A percentile compares a stretch with the other conserved stretches of the same genome.
Evolutionary conservation across 2,113 vertebrate species (phyloP).

Genomic region (Poicephalus gulielmi): DNA sequence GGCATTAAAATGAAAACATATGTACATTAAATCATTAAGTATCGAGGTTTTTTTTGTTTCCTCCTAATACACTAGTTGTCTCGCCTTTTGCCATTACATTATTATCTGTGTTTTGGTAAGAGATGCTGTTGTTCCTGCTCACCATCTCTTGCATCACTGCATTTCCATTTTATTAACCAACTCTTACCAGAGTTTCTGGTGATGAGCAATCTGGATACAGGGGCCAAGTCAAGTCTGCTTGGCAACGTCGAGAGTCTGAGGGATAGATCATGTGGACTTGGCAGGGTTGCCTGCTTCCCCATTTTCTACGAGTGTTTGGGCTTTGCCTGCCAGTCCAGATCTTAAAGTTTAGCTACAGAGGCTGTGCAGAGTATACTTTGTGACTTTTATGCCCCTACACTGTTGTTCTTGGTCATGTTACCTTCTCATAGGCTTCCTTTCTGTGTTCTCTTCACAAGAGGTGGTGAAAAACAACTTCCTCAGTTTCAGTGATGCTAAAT

Average conservation of each 20-base stretch:
- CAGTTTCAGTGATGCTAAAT: neutral
- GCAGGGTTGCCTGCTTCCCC: neutral
- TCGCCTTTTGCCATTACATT: neutral
- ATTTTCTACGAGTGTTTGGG: accelerated
- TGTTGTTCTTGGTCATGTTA: neutral
- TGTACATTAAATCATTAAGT: neutral
- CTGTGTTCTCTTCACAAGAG: accelerated
- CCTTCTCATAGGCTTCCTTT: neutral
- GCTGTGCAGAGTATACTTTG: neutral
- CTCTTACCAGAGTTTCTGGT: neutral
- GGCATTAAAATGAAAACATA: neutral
- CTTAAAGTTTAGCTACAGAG: neutral
- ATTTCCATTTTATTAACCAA: neutral
- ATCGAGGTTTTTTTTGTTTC: neutral
- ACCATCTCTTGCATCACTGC: neutral
- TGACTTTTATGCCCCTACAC: neutral
- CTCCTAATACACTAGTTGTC: neutral
- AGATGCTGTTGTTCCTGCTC: neutral
- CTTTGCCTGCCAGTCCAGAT: neutral
- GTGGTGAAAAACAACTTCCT: neutral
- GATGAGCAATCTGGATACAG: neutral
- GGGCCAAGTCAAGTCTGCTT: neutral
- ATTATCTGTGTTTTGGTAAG: neutral
- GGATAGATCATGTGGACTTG: neutral
- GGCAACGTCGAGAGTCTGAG: accelerated